These are phyloP conservation scores for Cyclargus thomasi DNA, from an alignment of 1,140 invertebrate genomes.

Conservation along the genomic window DNA sequence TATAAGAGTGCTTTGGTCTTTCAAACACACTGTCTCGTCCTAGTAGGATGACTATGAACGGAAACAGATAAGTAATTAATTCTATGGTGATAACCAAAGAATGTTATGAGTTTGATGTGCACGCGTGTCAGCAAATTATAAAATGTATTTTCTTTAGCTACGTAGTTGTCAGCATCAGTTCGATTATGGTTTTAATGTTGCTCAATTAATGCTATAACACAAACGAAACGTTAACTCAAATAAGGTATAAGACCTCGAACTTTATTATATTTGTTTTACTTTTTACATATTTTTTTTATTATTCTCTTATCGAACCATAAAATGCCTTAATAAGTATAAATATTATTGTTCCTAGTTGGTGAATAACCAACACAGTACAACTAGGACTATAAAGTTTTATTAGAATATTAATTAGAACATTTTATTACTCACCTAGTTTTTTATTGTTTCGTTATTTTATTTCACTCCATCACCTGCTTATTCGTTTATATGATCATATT, in stretches of 20 bases:
- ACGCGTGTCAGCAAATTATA: too few relatives aligned
- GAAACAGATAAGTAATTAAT: too few relatives aligned
- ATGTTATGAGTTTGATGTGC: too few relatives aligned
- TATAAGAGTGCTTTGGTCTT: too few relatives aligned
- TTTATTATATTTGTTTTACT: background rate
- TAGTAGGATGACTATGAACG: too few relatives aligned
- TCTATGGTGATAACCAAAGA: too few relatives aligned
- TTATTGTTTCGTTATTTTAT: background rate
- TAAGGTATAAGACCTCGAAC: background rate
- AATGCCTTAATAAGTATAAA: background rate
- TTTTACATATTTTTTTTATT: background rate
- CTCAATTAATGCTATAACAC: too few relatives aligned
- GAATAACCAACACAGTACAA: background rate
- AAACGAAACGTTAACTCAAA: too few relatives aligned
- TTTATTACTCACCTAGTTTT: background rate
- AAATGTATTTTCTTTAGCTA: too few relatives aligned
- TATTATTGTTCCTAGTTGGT: background rate
- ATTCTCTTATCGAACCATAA: background rate
- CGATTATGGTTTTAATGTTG: too few relatives aligned
- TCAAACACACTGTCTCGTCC: too few relatives aligned
- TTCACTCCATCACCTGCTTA: slow-evolving; percentile 9
- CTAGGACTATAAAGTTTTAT: background rate
- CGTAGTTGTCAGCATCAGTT: too few relatives aligned
- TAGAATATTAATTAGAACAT: background rate
- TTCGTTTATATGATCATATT: background rate